Evolutionary conservation across 2,888 invertebrate genomes (phyloP).

Genomic region (Pammene fasciana): DNA sequence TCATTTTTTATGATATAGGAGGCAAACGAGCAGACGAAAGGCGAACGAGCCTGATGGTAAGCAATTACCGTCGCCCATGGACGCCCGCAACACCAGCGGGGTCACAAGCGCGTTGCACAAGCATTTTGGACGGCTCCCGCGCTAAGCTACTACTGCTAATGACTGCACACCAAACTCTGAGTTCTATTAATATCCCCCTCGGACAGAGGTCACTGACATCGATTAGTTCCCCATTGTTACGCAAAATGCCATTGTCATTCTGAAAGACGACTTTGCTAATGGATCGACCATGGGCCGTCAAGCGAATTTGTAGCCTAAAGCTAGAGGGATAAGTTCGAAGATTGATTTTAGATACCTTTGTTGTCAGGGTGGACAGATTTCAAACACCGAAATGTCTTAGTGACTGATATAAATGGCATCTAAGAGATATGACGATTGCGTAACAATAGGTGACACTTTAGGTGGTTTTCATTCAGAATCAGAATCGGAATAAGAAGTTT

Average conservation of each 20-base stretch:
- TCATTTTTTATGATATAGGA: too few relatives aligned
- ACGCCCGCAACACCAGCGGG: too few relatives aligned
- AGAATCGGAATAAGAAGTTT: too few relatives aligned
- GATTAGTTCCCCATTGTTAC: slow-evolving; percentile 31
- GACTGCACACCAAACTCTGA: too few relatives aligned
- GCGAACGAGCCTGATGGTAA: too few relatives aligned
- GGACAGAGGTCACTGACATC: slow-evolving; percentile 24
- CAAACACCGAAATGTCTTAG: slow-evolving; percentile 10
- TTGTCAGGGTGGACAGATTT: slow-evolving; percentile 8
- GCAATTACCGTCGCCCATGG: too few relatives aligned
- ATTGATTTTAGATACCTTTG: background rate
- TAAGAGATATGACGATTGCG: background rate
- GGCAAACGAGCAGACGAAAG: too few relatives aligned
- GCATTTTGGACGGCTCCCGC: too few relatives aligned
- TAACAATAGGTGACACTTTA: background rate
- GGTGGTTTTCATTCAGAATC: too few relatives aligned
- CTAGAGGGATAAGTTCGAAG: background rate
- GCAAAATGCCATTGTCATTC: slow-evolving; percentile 20
- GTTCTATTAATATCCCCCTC: slow-evolving; percentile 20
- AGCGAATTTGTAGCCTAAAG: background rate
- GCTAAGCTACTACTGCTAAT: too few relatives aligned
- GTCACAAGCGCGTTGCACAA: too few relatives aligned
- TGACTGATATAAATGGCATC: slow-evolving; percentile 2
- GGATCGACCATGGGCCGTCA: background rate
- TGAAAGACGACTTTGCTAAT: slow-evolving; percentile 24